These are phyloP conservation scores for Etheostoma cragini DNA, from an alignment of 2,113 vertebrate genomes.

Conservation along the genomic window DNA sequence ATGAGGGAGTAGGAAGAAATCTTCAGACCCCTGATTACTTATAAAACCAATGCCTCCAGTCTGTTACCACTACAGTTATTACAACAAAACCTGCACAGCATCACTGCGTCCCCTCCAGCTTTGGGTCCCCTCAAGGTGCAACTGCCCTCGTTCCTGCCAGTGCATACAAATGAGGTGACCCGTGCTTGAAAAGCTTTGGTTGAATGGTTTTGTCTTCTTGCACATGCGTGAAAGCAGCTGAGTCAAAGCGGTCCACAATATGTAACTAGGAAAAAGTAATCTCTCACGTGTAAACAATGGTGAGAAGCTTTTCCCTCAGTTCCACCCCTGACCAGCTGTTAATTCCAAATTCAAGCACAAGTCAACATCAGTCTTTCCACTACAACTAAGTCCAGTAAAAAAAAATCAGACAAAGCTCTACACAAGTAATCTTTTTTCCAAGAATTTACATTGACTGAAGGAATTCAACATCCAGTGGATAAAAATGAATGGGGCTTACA, in stretches of 20 bases:
- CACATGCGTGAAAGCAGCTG: slow-evolving; percentile 9
- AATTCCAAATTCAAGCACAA: slow-evolving; percentile 23
- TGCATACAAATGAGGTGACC: slow-evolving; percentile 36
- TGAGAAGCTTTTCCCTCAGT: slow-evolving; percentile 3
- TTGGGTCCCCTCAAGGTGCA: slow-evolving; percentile 4
- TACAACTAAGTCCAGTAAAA: slow-evolving; percentile 49
- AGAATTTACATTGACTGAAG: slow-evolving; percentile 50
- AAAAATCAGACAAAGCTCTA: slow-evolving; percentile 53
- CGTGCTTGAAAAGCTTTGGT: slow-evolving; percentile 1
- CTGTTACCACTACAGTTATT: slow-evolving; percentile 26
- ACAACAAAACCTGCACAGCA: slow-evolving; percentile 27
- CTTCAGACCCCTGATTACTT: slow-evolving; percentile 14
- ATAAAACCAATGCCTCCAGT: slow-evolving; percentile 10
- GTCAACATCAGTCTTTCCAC: slow-evolving; percentile 20
- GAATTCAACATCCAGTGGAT: slow-evolving; percentile 39
- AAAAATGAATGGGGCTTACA: slow-evolving; percentile 41
- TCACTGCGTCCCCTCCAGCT: slow-evolving; percentile 34
- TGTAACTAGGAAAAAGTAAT: slow-evolving; percentile 5
- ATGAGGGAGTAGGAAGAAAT: slow-evolving; percentile 11
- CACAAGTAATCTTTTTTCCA: slow-evolving; percentile 52
- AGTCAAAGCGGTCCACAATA: slow-evolving; percentile 8
- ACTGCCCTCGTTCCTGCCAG: not conserved
- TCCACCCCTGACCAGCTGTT: slow-evolving; percentile 23
- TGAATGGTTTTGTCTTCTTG: slow-evolving; percentile 40
- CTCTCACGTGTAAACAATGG: slow-evolving; percentile 13